Base-by-base conservation (phyloP, 2,888 invertebrate genomes). In the Therioaphis trifolii region DNA sequence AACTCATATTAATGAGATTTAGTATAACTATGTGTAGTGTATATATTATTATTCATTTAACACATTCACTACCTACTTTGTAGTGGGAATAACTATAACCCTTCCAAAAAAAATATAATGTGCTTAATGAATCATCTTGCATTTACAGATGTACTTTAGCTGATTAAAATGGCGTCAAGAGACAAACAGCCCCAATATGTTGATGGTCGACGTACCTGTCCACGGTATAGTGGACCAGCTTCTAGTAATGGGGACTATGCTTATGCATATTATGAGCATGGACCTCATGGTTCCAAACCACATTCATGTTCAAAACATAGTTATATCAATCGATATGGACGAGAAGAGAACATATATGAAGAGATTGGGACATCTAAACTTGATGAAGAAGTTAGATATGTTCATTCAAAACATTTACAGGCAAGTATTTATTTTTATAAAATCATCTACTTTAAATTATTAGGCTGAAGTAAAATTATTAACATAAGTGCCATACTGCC, bases 271-370 rank as follows among this genome's bases (percentile, higher is more conserved):
- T 94, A 95, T 88, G 94, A 94, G 87, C 92, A 92, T 0, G 92
- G 92, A 66, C 11, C 90, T 89, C 61, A 91, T 90, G 79, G 85
- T 9, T 80, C 85, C 27, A 84, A 80, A 40, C 85, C 84, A 9
- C 71, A 84, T 76, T 66, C 84, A 72, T 76, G 86, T 79, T 86
- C 90, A 29, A 86, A 92, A 61, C 94, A 94, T 88, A 93, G 93
- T 85, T 94, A 93, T 87, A 92, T 93, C 74, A 94, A 93, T 3
- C 91, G 94, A 85, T 95, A 95, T 87, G 95, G 95, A 63, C 95
- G 95, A 61, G 94, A 95, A 88, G 95, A 95, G 89, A 94, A 94
- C 87, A 94, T 94, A 88, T 94, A 94, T 88, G 94, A 94, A 88
- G 94, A 94, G 90, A 94, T 94, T 86, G 93, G 93, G 55, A 92